These are phyloP conservation scores for Vulpes vulpes DNA, from an alignment of 2,113 vertebrate genomes.

Conservation along the genomic window DNA sequence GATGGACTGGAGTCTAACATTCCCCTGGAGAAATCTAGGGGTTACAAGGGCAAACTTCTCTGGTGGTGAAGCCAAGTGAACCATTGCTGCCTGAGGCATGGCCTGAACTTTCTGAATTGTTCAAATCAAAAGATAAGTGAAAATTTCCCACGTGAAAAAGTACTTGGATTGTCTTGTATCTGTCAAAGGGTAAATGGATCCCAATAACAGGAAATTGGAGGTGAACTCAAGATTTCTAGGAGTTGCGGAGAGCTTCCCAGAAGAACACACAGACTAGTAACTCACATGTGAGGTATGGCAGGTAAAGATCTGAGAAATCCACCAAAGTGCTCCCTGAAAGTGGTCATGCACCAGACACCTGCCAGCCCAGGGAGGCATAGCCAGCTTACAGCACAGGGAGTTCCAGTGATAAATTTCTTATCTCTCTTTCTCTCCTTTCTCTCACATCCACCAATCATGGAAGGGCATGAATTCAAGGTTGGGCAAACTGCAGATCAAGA, in stretches of 20 bases:
- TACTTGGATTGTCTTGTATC: background rate
- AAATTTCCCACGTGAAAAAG: background rate
- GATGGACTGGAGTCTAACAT: background rate
- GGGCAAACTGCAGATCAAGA: background rate
- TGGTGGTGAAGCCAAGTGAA: background rate
- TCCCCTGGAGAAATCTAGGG: background rate
- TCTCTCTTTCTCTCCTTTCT: background rate
- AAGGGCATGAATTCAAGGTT: background rate
- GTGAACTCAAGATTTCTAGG: background rate
- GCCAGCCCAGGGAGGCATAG: background rate
- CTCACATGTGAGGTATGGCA: background rate
- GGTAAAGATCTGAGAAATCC: background rate
- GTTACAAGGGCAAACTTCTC: background rate
- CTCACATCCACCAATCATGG: background rate
- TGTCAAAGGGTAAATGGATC: background rate
- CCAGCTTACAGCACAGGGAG: background rate
- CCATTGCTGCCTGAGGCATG: background rate
- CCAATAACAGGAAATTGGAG: background rate
- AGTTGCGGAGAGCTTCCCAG: background rate
- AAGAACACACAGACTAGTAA: background rate
- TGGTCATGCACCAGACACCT: background rate
- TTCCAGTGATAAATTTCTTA: background rate
- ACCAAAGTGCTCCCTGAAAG: too few species aligned
- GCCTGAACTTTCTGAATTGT: background rate
- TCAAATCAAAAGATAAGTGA: background rate